A percentile compares a stretch with the other conserved stretches of the same genome.
These are phyloP conservation scores for Ceramica pisi DNA, from an alignment of 2,888 invertebrate species.

Conservation along the genomic window DNA sequence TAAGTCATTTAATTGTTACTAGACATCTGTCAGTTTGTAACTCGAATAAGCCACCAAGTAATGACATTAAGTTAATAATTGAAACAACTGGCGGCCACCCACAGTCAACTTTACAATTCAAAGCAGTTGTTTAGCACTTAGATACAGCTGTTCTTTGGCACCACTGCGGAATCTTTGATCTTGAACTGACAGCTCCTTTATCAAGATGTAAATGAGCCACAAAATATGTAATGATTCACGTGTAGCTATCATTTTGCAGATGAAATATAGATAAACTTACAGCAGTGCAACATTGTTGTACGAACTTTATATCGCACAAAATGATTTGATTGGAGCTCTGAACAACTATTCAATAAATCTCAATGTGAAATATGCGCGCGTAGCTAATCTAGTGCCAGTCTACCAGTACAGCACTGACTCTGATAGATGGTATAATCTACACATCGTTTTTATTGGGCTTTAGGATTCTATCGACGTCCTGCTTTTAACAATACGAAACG, in stretches of 20 bases:
- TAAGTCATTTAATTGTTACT: constrained; percentile 27
- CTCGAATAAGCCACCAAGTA: constrained; percentile 14
- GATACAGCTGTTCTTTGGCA: constrained; percentile 3
- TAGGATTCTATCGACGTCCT: constrained; percentile 45
- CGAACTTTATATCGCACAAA: constrained; percentile 23
- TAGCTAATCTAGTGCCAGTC: constrained; percentile 32
- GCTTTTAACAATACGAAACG: constrained; percentile 22
- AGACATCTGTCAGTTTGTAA: constrained; percentile 43
- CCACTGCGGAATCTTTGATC: constrained; percentile 18
- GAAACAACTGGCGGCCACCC: constrained; percentile 2
- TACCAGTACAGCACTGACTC: constrained; percentile 4
- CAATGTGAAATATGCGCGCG: constrained; percentile 44
- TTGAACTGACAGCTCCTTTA: constrained; percentile 15
- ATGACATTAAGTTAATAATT: constrained; percentile 38
- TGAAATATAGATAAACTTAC: not conserved
- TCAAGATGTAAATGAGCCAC: constrained; percentile 8
- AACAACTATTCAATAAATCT: constrained; percentile 58
- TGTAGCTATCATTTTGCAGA: constrained; percentile 3
- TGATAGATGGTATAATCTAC: constrained; percentile 36
- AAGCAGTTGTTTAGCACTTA: constrained; percentile 6
- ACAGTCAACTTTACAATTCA: constrained; percentile 31
- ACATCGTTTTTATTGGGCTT: constrained; percentile 46
- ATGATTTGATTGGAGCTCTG: constrained; percentile 41
- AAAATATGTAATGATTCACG: constrained; percentile 13
- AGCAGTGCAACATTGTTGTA: constrained; percentile 27